Evolutionary conservation across 2,888 invertebrate genomes (phyloP), one percentile per base, ranked within the genome.

Genomic region (Epirrhoe alternata): DNA sequence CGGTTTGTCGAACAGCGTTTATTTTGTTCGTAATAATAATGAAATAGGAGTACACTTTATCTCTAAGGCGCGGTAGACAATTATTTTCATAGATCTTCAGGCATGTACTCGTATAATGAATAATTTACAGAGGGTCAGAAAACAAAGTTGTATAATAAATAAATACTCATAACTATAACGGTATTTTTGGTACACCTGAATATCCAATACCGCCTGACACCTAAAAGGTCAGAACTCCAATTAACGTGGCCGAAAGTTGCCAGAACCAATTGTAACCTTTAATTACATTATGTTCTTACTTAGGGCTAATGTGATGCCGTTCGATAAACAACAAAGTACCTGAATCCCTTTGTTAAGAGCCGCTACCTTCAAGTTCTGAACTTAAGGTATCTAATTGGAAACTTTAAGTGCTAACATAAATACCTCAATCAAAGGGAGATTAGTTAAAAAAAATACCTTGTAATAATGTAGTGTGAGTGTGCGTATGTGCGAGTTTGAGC

Each of bases 201-300:
- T 12, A 42, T 38, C 10, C 35, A 10, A 38, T 24, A 38, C 7
- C 7, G 0, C 35, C 38, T 31, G 54, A 6, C 54, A 33, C 12
- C 5, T 38, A 8, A 30, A 62, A 54, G 38, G 38, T 17, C 14
- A 30, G 12, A 42, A 42, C 38, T 12, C 57, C 64, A 66, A 70
- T 72, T 68, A 69, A 68, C 55, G 61, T 56, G 61, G 51, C 50
- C 49, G 59, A 63, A 31, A 53, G 58, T 56, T 59, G 45, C 47
- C 33, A 52, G 51, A 59, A 52, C 52, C 59, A 59, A 68, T 68
- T 55, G 58, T 54, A 51, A 53, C 17, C 30, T 52, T 57, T 70
- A 63, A 67, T 68, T 59, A 68, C 52, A n/a, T 45, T 50, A 16
- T 62, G 62, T 60, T 66, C 64, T 64, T 55, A 55, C 51, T 62